Evolutionary conservation across 2,888 invertebrate species (phyloP), one percentile per base, ranked within the genome.

Genomic region (Calliopum simillimum): DNA sequence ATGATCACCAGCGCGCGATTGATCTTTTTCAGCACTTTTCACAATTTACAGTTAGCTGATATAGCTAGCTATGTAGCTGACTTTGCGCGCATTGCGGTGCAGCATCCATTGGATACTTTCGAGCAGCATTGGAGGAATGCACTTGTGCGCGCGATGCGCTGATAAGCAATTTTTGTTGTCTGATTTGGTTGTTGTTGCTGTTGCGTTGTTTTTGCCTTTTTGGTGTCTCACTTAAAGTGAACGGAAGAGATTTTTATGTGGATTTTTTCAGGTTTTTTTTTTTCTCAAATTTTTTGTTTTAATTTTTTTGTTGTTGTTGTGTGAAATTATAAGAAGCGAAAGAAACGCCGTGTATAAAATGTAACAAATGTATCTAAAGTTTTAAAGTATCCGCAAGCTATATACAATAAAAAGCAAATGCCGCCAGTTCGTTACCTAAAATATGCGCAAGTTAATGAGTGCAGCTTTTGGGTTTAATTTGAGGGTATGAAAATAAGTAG

Each of bases 81-180:
- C n/a, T n/a, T n/a, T n/a, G n/a, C n/a, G 33, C 8, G 33, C 2
- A 6, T 8, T 55, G 66, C 43, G 19, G 55, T 46, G 53, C 47
- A 25, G 5, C 41, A 55, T 67, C 58, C 49, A 33, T 46, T 53
- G 12, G 61, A 58, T 51, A 41, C n/a, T 12, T 44, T 43, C 23
- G 21, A 46, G 23, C 63, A 13, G 63, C 16, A n/a, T n/a, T n/a
- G n/a, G n/a, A n/a, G 72, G 71, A 73, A 73, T 73, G 72, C 71
- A 75, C 73, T 74, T 73, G 73, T 72, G 56, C 71, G 47, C 64
- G 55, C 65, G 44, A 68, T 58, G 43, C 41, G 65, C 51, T 33
- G 58, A 64, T 56, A 64, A 19, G 25, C 58, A 61, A 51, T 43
- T 23, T 49, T 46, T 41, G 21, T 47, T 21, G 58, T 33, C 61